Base-by-base conservation (phyloP, 2,888 invertebrate genomes). In the Amblyteles armatorius region DNA sequence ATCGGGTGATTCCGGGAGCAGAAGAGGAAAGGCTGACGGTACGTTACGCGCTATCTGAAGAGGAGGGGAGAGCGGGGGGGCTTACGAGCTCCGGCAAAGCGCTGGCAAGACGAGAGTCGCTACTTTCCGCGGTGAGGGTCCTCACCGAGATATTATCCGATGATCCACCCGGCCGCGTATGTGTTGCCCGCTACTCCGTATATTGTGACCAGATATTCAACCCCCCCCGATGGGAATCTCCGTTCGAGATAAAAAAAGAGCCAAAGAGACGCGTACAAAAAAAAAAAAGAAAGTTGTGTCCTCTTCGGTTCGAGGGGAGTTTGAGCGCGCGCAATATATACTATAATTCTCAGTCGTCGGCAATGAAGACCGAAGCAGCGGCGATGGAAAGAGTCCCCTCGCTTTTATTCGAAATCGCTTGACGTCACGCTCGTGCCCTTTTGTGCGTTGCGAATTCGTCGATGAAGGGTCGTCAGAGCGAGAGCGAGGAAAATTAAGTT, bases 111-210 rank as follows among this genome's bases (percentile, higher is more conserved):
- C 11, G 57, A 22, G 26, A 22, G 57, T 13, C 19, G 57, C 57
- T 26, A 26, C 22, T 57, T 55, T 57, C 26, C 57, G 3, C 1
- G 26, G 26, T 11, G 26, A 26, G 57, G 57, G 26, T 57, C 57
- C 3, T 57, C 57, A 13, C 26, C 26, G 57, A 57, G 57, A 57
- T 57, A 57, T 13, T 57, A 57, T 57, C 57, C 57, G 57, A 57
- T 57, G 22, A 57, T 57, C 57, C 22, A 57, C 26, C 26, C 26
- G 9, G 57, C 57, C 57, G 26, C 26, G 26, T 57, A 26, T 57
- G 57, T 57, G 57, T 57, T 26, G 22, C 57, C 9, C 26, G 57
- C 13, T 26, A 26, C 26, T 11, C 57, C 22, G 11, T 57, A 57
- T 57, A 57, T 57, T 57, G 11, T 57, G 26, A 11, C 13, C 26